These are phyloP conservation scores for Siniperca scherzeri DNA, from an alignment of 2,797 vertebrate species.

Conservation along the genomic window DNA sequence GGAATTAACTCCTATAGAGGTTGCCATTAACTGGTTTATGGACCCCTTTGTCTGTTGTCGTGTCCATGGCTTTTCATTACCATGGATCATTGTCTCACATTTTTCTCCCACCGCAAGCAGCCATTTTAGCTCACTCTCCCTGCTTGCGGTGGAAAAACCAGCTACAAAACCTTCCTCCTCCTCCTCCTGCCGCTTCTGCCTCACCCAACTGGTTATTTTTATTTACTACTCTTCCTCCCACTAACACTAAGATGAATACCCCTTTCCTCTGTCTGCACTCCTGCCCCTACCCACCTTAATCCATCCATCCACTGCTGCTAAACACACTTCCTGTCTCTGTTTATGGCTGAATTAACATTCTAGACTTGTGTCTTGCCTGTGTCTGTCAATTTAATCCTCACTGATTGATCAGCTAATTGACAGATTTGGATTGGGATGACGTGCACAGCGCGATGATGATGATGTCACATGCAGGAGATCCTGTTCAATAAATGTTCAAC, in stretches of 20 bases:
- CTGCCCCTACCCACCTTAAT: conserved; percentile 54
- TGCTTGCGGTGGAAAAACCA: conserved; percentile 65
- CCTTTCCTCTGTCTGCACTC: conserved; percentile 53
- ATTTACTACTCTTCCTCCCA: conserved; percentile 66
- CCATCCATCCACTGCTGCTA: conserved; percentile 64
- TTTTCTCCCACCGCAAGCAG: conserved; percentile 65
- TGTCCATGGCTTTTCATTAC: conserved; percentile 73
- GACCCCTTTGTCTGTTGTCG: conserved; percentile 59
- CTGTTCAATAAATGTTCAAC: conserved; percentile 59
- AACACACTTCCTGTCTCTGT: conserved; percentile 62
- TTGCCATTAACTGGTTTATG: conserved; percentile 71
- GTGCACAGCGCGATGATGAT: conserved; percentile 28
- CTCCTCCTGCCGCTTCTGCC: conserved; percentile 51
- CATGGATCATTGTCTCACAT: conserved; percentile 70
- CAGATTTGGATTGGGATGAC: conserved; percentile 63
- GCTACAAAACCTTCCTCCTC: conserved; percentile 29
- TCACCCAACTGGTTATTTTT: conserved; percentile 59
- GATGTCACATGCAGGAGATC: conserved; percentile 58
- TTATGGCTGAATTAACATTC: conserved; percentile 70
- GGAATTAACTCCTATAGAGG: conserved; percentile 64
- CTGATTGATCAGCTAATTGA: conserved; percentile 68
- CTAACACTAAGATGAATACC: conserved; percentile 63
- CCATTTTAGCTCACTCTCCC: conserved; percentile 69
- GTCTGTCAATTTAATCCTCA: conserved; percentile 66
- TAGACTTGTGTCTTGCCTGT: conserved; percentile 57